These are phyloP conservation scores for Hycleus cichorii DNA, from an alignment of 1,140 invertebrate species.

Conservation along the genomic window DNA sequence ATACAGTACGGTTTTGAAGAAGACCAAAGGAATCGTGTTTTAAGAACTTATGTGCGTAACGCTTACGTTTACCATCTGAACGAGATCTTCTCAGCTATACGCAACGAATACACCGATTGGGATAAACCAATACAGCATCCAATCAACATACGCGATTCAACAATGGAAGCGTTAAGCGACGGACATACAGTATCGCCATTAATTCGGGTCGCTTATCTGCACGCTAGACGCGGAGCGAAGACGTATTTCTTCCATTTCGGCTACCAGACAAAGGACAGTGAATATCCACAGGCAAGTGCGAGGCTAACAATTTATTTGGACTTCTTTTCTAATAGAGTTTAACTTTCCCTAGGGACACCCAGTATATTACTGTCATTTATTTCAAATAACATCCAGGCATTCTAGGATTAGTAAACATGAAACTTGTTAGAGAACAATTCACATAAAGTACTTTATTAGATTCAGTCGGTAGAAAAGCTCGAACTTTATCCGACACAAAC, in stretches of 20 bases:
- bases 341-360: too few relatives aligned
- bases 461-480: too few relatives aligned
- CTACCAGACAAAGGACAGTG: conserved; percentile 67
- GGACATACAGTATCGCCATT: conserved; percentile 68
- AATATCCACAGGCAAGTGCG: conserved; percentile 57
- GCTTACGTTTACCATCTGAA: conserved; percentile 81
- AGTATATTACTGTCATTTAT: too few relatives aligned
- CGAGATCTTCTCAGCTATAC: conserved; percentile 83
- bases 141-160: conserved; percentile 74
- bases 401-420: too few relatives aligned
- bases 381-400: too few relatives aligned
- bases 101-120: conserved; percentile 93
- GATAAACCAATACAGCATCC: conserved; percentile 77
- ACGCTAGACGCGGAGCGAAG: conserved; percentile 57
- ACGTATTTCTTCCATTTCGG: conserved; percentile 77
- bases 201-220: conserved; percentile 61
- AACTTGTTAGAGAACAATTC: too few relatives aligned
- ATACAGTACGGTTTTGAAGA: conserved; percentile 71
- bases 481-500: too few relatives aligned
- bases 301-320: too few relatives aligned
- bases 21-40: conserved; percentile 62
- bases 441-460: too few relatives aligned
- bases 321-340: too few relatives aligned
- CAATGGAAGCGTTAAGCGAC: conserved; percentile 82
- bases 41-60: conserved; percentile 80